A percentile compares a stretch with the other conserved stretches of the same genome.
Conservation (phyloP, 2,888 invertebrate species). For the Sphecodes monilicornis region DNA sequence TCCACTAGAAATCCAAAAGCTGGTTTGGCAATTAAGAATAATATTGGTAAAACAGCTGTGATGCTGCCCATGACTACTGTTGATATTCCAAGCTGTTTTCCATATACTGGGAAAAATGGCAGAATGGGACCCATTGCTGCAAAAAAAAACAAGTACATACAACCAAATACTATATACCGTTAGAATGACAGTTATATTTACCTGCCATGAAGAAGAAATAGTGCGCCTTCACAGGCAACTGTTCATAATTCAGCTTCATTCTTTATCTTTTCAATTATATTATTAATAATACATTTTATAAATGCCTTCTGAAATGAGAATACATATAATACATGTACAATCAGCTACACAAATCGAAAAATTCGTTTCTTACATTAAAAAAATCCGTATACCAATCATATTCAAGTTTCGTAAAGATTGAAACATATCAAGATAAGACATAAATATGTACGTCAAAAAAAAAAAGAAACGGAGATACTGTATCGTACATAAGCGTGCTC, state of each 20-base stretch:
- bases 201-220: conserved; percentile 95
- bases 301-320: conserved; percentile 24
- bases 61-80: conserved; percentile 91
- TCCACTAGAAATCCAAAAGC: conserved; percentile 91
- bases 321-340: background rate
- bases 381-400: background rate
- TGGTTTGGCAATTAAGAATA: conserved; percentile 92
- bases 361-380: background rate
- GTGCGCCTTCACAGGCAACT: conserved; percentile 94
- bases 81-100: conserved; percentile 91
- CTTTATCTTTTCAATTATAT: background rate
- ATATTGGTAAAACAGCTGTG: conserved; percentile 90
- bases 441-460: background rate
- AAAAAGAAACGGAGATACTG: conserved; percentile 15
- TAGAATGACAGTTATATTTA: conserved; percentile 83
- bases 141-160: conserved; percentile 68
- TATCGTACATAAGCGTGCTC: background rate
- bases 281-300: too few species aligned
- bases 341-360: background rate
- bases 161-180: background rate
- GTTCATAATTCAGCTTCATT: conserved; percentile 88
- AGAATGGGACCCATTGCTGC: conserved; percentile 92
- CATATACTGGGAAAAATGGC: conserved; percentile 92
- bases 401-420: background rate
- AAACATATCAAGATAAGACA: background rate